These are phyloP conservation scores for Macrocentrus cingulum DNA, from an alignment of 1,140 invertebrate species.

Conservation along the genomic window DNA sequence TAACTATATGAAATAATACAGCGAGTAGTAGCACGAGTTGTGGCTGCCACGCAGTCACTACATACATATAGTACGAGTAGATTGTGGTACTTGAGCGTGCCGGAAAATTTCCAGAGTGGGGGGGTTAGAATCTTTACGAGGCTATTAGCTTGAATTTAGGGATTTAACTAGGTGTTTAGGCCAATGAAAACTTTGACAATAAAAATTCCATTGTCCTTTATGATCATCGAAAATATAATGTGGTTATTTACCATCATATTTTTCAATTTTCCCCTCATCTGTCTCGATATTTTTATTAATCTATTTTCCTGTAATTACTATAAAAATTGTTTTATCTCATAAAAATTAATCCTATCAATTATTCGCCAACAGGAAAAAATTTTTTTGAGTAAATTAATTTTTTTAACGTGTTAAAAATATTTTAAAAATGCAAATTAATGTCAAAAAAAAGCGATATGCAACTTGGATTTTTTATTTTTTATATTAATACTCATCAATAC, in stretches of 20 bases:
- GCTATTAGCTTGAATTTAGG: conserved; percentile 23
- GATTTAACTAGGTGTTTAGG: conserved; percentile 13
- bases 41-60: neutral
- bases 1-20: neutral
- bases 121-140: conserved; percentile 20
- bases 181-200: neutral
- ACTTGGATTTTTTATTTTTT: conserved; percentile 1
- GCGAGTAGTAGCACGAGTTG: neutral
- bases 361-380: no score
- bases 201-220: neutral
- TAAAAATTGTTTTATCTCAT: no score
- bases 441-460: neutral
- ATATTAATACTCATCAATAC: neutral
- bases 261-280: neutral
- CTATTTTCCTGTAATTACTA: no score
- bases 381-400: no score
- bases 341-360: no score
- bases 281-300: no score
- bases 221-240: neutral
- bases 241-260: neutral
- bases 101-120: conserved; percentile 1
- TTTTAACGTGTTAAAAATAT: no score
- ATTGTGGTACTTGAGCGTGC: neutral
- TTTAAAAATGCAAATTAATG: neutral
- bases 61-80: neutral